Base-by-base conservation (phyloP, 2,113 vertebrate species). In the Ciconia stormi region DNA sequence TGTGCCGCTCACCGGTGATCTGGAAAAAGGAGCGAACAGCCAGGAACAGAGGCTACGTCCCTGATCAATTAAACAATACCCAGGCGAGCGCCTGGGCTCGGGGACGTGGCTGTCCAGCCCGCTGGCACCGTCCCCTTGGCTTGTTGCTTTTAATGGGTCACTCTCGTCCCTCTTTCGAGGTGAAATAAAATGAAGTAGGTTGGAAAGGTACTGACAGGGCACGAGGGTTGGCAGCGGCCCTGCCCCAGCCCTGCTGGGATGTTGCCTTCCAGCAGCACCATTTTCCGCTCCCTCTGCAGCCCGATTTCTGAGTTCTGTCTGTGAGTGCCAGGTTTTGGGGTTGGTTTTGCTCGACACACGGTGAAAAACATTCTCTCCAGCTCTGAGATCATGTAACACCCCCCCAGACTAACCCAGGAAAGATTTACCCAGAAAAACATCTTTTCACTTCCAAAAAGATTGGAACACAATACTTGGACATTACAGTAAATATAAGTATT, bases 291-390 rank as follows among this genome's bases (percentile, higher is more conserved):
- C 38, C 7, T 13, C 67, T 7, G 13, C 26, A 4, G 55, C 49
- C 32, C 2, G 0, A 1, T 46, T 82, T 42, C 66, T 9, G 6
- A 87, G 70, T 17, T 6, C 55, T 61, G 29, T 42, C 50, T 6
- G 0, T 4, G 32, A 36, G 8, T 17, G 17, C 20, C 69, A 16
- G 46, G 5, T 55, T 80, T 82, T 2, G 38, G 90, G 46, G 23
- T 71, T 1, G 0, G 6, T 46, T 50, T 47, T 36, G 14, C 19
- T 46, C 4, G 1, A 46, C 4, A 3, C 30, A 7, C 0, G 2
- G 42, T 10, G 62, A 59, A 50, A 89, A 91, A 87, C 25, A 12
- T 86, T 69, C 49, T 21, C 32, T 82, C 63, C 72, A 27, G 63
- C 44, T 61, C 62, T 4, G 8, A 55, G 73, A 11, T 17, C 46